Conservation (phyloP, 1,140 invertebrate genomes). For the Solenopsis fugax region DNA sequence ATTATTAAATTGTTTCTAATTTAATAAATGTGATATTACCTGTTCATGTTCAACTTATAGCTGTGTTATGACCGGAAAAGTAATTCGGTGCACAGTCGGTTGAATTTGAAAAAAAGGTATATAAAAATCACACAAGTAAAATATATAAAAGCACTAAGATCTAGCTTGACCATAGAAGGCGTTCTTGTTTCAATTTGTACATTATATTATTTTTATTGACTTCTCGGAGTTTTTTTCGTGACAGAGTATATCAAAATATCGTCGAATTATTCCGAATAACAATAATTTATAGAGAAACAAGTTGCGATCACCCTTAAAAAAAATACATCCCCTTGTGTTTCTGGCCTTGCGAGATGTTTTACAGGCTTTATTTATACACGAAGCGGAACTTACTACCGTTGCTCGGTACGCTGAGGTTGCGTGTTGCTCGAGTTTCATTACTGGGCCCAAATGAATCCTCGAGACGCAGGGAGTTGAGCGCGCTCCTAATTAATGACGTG, state of each 20-base stretch:
- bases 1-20: too few relatives aligned
- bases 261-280: not conserved
- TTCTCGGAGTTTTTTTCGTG: not conserved
- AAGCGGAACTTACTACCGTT: slow-evolving; percentile 25
- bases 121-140: too few relatives aligned
- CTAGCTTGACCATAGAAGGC: too few relatives aligned
- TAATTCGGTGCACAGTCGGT: too few relatives aligned
- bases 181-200: too few relatives aligned
- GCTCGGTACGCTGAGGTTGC: slow-evolving; percentile 58
- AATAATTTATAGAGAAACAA: slow-evolving; percentile 13
- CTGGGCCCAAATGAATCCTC: slow-evolving; percentile 76
- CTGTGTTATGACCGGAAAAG: too few relatives aligned
- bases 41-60: too few relatives aligned
- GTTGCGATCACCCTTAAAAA: not conserved
- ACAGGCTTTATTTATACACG: slow-evolving; percentile 51
- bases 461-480: slow-evolving; percentile 66
- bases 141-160: too few relatives aligned
- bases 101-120: too few relatives aligned
- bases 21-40: too few relatives aligned
- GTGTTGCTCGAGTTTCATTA: slow-evolving; percentile 79
- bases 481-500: slow-evolving; percentile 80
- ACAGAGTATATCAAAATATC: not conserved
- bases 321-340: slow-evolving; percentile 24
- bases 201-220: not conserved
- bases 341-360: slow-evolving; percentile 25